These are phyloP conservation scores for Mythimna vitellina DNA, from an alignment of 2,888 invertebrate species.

Conservation along the genomic window DNA sequence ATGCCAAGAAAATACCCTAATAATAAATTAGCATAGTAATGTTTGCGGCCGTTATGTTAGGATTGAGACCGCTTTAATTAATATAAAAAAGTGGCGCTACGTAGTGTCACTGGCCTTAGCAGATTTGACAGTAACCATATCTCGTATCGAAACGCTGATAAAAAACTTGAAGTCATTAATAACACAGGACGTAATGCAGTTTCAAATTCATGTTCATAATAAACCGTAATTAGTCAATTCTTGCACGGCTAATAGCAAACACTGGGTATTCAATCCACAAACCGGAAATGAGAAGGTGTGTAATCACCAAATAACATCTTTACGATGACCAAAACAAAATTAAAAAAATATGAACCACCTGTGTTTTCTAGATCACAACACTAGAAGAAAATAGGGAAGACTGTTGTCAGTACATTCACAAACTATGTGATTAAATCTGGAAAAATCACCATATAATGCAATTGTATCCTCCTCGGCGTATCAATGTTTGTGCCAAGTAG, in stretches of 20 bases:
- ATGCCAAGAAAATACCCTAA: conserved; percentile 88
- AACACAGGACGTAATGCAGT: conserved; percentile 34
- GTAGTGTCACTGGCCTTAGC: conserved; percentile 84
- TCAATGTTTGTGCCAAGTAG: conserved; percentile 50
- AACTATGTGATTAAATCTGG: conserved; percentile 18
- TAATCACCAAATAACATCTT: neutral
- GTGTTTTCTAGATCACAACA: conserved; percentile 7
- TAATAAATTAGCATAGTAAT: conserved; percentile 90
- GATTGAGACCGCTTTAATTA: conserved; percentile 88
- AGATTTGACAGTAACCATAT: conserved; percentile 63
- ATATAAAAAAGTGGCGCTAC: conserved; percentile 83
- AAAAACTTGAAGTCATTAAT: conserved; percentile 35
- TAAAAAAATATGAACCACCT: neutral
- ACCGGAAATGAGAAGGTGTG: conserved; percentile 19
- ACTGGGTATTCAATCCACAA: conserved; percentile 4
- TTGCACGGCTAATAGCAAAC: neutral
- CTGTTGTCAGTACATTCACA: neutral
- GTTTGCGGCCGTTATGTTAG: conserved; percentile 86
- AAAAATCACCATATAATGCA: conserved; percentile 23
- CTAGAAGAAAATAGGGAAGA: neutral
- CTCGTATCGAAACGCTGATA: conserved; percentile 30
- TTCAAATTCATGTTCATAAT: conserved; percentile 21
- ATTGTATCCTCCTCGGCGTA: conserved; percentile 35
- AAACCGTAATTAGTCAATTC: conserved; percentile 29
- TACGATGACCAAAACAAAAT: neutral